Percentiles rank a stretch among this genome's conserved stretches.
phyloP scores from a whole-genome alignment of 2,113 vertebrate genomes.

The Colistium nudipinnis region DNA sequence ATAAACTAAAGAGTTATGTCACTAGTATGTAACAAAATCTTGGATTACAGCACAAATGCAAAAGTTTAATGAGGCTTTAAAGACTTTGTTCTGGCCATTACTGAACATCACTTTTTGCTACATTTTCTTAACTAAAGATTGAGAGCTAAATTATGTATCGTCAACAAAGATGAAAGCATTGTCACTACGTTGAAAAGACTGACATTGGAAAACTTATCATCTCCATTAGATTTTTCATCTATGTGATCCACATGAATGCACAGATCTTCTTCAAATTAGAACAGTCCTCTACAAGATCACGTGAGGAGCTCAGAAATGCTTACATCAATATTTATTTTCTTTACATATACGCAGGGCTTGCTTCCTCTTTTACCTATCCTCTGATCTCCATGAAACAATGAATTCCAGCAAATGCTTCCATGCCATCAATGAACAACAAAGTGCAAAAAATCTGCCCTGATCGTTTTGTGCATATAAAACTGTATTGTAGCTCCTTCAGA shows the following conservation, averaged over 20 bases:
- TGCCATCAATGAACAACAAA: conserved; percentile 5
- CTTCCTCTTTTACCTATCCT: background rate
- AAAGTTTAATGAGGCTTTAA: background rate
- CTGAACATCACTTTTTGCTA: background rate
- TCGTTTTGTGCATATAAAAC: conserved; percentile 4
- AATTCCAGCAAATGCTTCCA: background rate
- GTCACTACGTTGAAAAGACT: background rate
- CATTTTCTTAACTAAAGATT: conserved; percentile 2
- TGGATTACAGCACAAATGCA: conserved; percentile 7
- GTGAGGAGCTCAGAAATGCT: background rate
- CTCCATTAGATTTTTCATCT: background rate
- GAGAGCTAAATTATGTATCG: background rate
- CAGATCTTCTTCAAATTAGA: background rate
- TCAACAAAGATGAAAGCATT: too few relatives aligned
- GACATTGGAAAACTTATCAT: background rate
- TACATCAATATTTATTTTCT: background rate
- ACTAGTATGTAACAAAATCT: conserved; percentile 3
- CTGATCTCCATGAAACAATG: background rate
- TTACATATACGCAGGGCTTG: background rate
- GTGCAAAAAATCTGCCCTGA: background rate
- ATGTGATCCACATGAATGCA: background rate
- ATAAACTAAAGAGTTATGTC: conserved; percentile 5
- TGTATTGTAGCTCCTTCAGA: background rate
- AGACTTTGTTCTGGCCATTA: background rate
- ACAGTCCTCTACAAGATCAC: background rate